Base-by-base conservation (phyloP, 2,888 invertebrate genomes). In the Heterodera filipjevi region DNA sequence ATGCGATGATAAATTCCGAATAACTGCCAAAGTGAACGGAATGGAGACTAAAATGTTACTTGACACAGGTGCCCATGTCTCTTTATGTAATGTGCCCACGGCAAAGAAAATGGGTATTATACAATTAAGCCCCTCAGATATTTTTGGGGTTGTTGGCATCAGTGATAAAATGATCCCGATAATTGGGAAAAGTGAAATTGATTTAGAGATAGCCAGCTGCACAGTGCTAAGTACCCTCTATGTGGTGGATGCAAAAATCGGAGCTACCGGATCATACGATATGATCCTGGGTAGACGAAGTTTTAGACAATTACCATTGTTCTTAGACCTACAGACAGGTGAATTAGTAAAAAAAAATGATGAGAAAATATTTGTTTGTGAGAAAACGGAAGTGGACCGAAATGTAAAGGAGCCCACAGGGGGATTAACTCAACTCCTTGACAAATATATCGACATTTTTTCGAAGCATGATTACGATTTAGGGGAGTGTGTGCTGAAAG, bases 51-150 rank as follows among this genome's bases (percentile, higher is more conserved):
- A 12, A 8, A 32, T 44, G 27, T 49, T 71, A 12, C 12, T 71
- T 0, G 71, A 71, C 32, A 71, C 71, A 27, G 71, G 71, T 12
- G 71, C 71, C 6, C 71, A 71, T 33, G 33, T 71, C 12, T 30
- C 71, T 3, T 27, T 71, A 12, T 46, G 44, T 14, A 32, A 32
- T 71, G 46, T 46, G 3, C 6, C 8, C 8, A 71, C 44, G 14
- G 32, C 71, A 12, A 14, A 27, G 14, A 33, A 33, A 32, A 10
- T 32, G 44, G 12, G 14, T 12, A 71, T 27, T 14, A 71, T 8
- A 0, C 27, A 30, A 71, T 33, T 71, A 27, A 46, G 32, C 12
- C 32, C 44, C 30, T 27, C 71, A 10, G 12, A 32, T 33, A 46
- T 71, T 33, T 6, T 14, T 1, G 71, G 71, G 0, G 33, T 71